Evolutionary conservation across 92 coral and sea anemone genomes (phyloP), one percentile per base, ranked within the genome.

Genomic region (Zoanthus gigantus): DNA sequence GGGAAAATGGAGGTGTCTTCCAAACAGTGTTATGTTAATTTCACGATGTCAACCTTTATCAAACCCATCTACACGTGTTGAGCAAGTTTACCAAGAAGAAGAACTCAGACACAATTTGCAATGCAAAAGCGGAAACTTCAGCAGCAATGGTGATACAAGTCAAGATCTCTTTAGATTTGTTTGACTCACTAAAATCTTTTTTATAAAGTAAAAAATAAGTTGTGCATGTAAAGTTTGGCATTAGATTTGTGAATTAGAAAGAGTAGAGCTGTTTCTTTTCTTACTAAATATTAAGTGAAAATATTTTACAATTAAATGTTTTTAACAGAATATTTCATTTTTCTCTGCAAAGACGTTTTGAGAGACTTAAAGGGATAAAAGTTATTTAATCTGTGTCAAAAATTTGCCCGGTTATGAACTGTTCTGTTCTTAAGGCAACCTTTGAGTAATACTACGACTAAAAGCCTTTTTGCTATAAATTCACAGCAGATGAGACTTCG

Each of bases 41-140:
- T 68, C 13, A 65, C n/a, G 75, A 14, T 74, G 85, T 81, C 74
- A 48, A 79, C 63, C 44, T 81, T 81, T 65, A 81, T 81, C 75
- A 67, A 81, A n/a, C 30, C 46, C 47, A 81, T 81, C 85, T 81
- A 66, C 85, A 81, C 85, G 85, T 81, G 85, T 81, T 81, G 74
- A 66, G 60, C 71, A 18, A 47, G 45, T 81, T 66, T 23, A 61
- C 60, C 47, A 48, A 45, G 61, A 79, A 61, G 58, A 81, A 81
- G 65, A 81, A 9, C 44, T 81, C 47, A 13, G 67, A 81, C 75
- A 77, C 16, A 65, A 81, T 81, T 81, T 81, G 85, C 85, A 81
- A 65, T 65, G 74, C 85, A 46, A 81, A 81, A 69, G 31, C 16
- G 46, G 15, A 69, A 81, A 28, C 85, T 46, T 18, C 5, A 45